Evolutionary conservation across 1,140 invertebrate species (phyloP).

Genomic region (Heterodera carotae): DNA sequence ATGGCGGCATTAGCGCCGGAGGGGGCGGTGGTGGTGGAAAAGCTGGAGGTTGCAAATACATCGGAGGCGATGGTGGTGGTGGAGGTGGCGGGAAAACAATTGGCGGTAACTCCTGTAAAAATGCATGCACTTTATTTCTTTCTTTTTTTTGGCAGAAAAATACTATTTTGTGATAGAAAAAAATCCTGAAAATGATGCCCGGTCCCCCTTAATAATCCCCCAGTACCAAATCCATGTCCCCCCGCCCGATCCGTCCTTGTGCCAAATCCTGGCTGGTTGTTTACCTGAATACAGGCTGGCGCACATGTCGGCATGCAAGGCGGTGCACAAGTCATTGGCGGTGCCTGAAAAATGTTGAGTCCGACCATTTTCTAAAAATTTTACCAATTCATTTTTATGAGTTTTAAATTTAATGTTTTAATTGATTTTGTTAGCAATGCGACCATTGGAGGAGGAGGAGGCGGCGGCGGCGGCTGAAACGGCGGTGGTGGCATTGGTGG

Average conservation of each 20-base stretch:
- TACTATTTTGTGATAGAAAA: background rate
- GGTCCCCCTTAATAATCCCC: too few species aligned
- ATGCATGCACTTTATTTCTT: background rate
- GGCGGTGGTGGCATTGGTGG: slow-evolving; percentile 1
- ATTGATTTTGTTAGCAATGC: too few species aligned
- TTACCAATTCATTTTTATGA: too few species aligned
- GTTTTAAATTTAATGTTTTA: too few species aligned
- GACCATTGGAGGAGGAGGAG: background rate
- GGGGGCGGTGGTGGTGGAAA: background rate
- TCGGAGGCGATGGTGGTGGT: slow-evolving; percentile 1
- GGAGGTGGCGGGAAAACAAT: slow-evolving; percentile 26
- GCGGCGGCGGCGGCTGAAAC: background rate
- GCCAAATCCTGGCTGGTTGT: background rate
- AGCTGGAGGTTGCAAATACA: background rate
- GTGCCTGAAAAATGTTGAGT: background rate
- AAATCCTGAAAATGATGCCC: slow-evolving; percentile 5
- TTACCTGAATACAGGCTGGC: background rate
- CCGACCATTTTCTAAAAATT: too few species aligned
- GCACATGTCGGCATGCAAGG: slow-evolving; percentile 11
- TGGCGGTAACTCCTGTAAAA: slow-evolving; percentile 17
- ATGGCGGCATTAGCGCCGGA: background rate
- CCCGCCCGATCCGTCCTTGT: too few species aligned
- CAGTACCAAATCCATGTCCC: too few species aligned
- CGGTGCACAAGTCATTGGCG: background rate
- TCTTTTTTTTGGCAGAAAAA: background rate